Base-by-base conservation (phyloP, 2,113 vertebrate species). In the Choloepus hoffmanni region DNA sequence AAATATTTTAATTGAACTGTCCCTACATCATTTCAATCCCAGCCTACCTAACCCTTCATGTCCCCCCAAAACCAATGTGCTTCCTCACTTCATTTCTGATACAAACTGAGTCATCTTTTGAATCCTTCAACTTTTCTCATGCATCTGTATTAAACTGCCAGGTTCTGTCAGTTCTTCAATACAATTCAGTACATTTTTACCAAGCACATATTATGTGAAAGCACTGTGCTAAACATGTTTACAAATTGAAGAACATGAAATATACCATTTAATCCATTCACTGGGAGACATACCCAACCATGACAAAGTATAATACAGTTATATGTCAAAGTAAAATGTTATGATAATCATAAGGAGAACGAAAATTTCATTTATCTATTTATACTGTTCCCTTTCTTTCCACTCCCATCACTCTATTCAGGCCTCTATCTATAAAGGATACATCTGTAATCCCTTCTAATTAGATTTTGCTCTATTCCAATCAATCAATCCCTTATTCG, bases 121-220 rank as follows among this genome's bases (percentile, higher is more conserved):
- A 62, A 13, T 45, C 45, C 45, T 84, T 86, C 50, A 83, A 79
- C 84, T 60, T 85, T 82, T n/a, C 58, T 53, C 50, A 88, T 21
- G 4, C 60, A 88, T 45, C 23, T n/a, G 2, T 67, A 91, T 63
- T 77, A 50, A 77, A 72, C 40, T 84, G 15, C 36, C 70, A 89
- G 7, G 15, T 79, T 83, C 62, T 76, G 26, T 73, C 68, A 36
- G 33, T 73, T 93, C 76, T 93, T 91, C 65, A 93, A 88, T 68
- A 92, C 26, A 92, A 83, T 70, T 79, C 43, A 93, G 30, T 48
- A 86, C 18, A 95, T 81, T 94, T 83, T 84, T 88, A 79, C 73
- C 65, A 85, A 95, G 28, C 68, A 43, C 36, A 40, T 79, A 15
- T 26, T 55, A 40, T 36, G 3, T 89, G 58, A 89, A 94, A 94